phyloP scores from a whole-genome alignment of 2,113 vertebrate genomes.

The Callospermophilus lateralis region DNA sequence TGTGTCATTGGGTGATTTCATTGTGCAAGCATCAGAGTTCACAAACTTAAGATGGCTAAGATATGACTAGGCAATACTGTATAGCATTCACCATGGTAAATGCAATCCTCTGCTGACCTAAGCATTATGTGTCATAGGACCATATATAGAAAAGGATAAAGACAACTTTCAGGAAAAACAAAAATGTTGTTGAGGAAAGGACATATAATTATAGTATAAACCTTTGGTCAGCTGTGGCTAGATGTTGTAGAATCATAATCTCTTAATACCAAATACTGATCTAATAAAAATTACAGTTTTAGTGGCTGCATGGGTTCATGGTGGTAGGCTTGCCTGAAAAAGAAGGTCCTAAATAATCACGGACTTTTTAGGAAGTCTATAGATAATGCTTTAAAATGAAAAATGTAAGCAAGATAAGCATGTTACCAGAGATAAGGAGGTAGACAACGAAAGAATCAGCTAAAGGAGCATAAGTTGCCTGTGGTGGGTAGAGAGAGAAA shows the following conservation, averaged over 20 bases:
- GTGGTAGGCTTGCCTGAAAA: background rate
- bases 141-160: background rate
- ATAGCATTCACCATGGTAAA: background rate
- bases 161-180: too few species aligned
- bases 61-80: too few species aligned
- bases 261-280: background rate
- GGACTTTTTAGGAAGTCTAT: background rate
- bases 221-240: background rate
- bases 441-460: background rate
- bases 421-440: background rate
- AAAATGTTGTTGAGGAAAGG: background rate
- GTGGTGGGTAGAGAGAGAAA: background rate
- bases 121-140: background rate
- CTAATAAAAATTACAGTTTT: background rate
- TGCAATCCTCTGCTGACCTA: background rate
- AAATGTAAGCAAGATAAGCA: background rate
- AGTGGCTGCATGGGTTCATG: fast-evolving
- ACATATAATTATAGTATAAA: background rate
- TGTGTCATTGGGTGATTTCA: too few species aligned
- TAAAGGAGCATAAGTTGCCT: background rate
- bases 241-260: background rate
- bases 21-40: too few species aligned
- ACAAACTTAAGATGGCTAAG: too few species aligned
- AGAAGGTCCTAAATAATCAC: background rate
- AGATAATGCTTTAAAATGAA: background rate